Conservation (phyloP, 2,113 vertebrate species). For the Cephalopholis sonnerati region DNA sequence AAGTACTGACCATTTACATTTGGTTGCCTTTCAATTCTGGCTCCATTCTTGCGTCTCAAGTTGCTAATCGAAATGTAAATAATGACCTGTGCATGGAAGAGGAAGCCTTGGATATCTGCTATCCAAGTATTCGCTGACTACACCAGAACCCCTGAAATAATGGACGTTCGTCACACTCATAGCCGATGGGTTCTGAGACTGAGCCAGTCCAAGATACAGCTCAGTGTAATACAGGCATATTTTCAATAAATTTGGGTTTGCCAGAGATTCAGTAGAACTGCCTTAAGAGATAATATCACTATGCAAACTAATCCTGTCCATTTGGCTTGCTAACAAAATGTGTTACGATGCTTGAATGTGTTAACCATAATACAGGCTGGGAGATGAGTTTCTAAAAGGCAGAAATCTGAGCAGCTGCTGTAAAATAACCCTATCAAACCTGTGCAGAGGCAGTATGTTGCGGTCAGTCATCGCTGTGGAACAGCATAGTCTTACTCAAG, state of each 20-base stretch:
- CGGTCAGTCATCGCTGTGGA: background rate
- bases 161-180: too few species aligned
- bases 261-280: background rate
- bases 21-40: too few species aligned
- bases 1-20: too few species aligned
- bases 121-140: too few species aligned
- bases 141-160: too few species aligned
- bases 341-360: background rate
- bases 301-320: conserved; percentile 5
- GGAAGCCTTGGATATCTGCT: too few species aligned
- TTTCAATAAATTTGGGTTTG: background rate
- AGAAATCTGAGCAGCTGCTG: background rate
- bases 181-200: too few species aligned
- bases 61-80: too few species aligned
- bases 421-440: background rate
- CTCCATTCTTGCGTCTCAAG: too few species aligned
- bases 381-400: background rate
- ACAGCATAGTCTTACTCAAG: background rate
- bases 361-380: background rate
- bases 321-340: conserved; percentile 13
- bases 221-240: background rate
- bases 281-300: background rate
- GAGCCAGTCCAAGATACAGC: too few species aligned
- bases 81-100: too few species aligned
- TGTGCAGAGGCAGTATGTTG: background rate